Base-by-base conservation (phyloP, 1,140 invertebrate species). In the Drosophila nebulosa region DNA sequence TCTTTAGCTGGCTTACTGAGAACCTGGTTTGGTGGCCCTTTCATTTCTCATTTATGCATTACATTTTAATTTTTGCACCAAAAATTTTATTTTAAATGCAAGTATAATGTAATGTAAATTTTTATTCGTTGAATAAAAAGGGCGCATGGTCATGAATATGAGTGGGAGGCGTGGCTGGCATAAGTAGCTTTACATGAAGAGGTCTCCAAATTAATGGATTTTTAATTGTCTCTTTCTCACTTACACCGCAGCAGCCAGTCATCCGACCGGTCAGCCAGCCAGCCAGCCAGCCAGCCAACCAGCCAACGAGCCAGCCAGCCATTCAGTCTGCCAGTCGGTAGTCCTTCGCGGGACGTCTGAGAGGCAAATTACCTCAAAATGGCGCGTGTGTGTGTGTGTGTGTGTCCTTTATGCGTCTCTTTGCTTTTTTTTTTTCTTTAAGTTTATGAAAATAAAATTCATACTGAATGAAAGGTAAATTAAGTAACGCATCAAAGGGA, bases 171-270 rank as follows among this genome's bases (percentile, higher is more conserved):
- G 64, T 62, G 50, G 22, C n/a, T 21, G 62, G 18, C 14, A 80
- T 86, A 85, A 81, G 83, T 88, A 88, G 83, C 79, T 83, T 83
- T 79, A 84, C 75, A 88, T 89, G 83, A 63, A 76, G 83, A 68
- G 83, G 84, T 83, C 83, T 84, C 88, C 84, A 88, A 88, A 88
- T 88, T 88, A 88, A 88, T 88, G 83, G 83, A 88, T 88, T 88
- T 88, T 88, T 88, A 88, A 88, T 88, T 88, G 83, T 88, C 83
- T 83, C 83, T 88, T 79, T 88, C 83, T 89, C 84, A 89, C 84
- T 89, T 88, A 77, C 72, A 69, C 68, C 77, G 53, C 72, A 74
- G 63, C 39, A 53, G 39, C 55, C 42, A 39, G 52, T 26, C n/a
- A 36, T 52, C 10, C 35, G 24, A 52, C 26, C 63, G 46, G 36